Evolutionary conservation across 2,797 vertebrate genomes (phyloP).

Genomic region (Ctenochaetus hawaiiensis): DNA sequence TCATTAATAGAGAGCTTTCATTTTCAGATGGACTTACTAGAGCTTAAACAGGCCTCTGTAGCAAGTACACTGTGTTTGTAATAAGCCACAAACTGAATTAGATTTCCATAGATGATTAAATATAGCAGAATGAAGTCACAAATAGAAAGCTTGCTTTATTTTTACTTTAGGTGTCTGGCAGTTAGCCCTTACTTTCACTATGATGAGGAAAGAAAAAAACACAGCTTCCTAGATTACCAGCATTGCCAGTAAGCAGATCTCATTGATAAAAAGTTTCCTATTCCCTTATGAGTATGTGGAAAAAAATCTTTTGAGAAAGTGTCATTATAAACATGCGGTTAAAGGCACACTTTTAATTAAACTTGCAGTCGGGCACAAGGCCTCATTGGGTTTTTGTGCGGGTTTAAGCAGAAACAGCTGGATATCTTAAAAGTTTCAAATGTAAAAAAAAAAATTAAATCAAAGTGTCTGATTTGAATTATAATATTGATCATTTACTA

Average conservation of each 20-base stretch:
- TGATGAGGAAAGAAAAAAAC: conserved; percentile 2
- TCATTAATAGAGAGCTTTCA: conserved; percentile 1
- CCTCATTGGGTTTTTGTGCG: conserved; percentile 23
- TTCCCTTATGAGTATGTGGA: background rate
- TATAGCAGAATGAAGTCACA: background rate
- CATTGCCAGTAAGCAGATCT: background rate
- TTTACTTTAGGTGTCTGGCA: background rate
- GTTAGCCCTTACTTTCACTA: background rate
- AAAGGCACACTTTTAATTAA: conserved; percentile 6
- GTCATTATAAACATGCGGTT: background rate
- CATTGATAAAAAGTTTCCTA: fast-evolving
- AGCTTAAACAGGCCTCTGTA: background rate
- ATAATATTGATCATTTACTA: background rate
- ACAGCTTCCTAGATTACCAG: background rate
- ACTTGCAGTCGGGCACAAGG: conserved; percentile 4
- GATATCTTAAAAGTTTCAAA: conserved; percentile 2
- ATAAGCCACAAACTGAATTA: background rate
- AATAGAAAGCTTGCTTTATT: background rate
- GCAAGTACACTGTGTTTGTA: background rate
- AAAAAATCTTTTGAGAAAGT: background rate
- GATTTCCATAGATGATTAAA: background rate
- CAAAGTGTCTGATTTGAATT: background rate
- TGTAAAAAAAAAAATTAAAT: background rate
- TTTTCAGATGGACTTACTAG: background rate
- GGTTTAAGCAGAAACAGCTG: conserved; percentile 16